These are phyloP conservation scores for Xestoiulus laeticollis DNA, from an alignment of 2,888 invertebrate genomes.

Conservation along the genomic window DNA sequence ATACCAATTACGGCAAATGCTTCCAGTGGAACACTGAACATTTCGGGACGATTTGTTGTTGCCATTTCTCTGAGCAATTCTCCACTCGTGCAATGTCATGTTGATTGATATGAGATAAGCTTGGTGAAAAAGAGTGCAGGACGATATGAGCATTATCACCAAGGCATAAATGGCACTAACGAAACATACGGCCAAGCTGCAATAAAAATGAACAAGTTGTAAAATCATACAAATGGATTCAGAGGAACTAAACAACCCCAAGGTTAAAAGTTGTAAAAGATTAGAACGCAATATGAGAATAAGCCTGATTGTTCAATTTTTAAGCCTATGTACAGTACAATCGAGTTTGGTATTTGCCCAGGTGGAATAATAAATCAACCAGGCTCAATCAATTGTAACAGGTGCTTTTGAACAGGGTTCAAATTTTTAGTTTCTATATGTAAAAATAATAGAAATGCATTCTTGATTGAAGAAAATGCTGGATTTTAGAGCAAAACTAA, in stretches of 20 bases:
- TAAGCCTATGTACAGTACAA: no score
- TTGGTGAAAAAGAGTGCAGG: not conserved
- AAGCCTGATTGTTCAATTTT: no score
- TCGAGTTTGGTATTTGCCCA: no score
- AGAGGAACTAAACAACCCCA: no score
- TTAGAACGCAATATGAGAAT: no score
- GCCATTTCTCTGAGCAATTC: not conserved
- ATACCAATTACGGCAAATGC: not conserved
- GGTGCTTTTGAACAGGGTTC: not conserved
- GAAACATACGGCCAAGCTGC: slow-evolving; percentile 44
- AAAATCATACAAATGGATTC: not conserved
- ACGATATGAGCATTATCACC: not conserved
- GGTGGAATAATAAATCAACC: no score
- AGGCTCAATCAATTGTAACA: not conserved
- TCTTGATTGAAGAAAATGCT: not conserved
- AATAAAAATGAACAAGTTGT: not conserved
- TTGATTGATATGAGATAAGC: slow-evolving; percentile 45
- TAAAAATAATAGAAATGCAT: no score
- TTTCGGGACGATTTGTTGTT: not conserved
- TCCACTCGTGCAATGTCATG: slow-evolving; percentile 6
- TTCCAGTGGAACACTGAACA: not conserved
- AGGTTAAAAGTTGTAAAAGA: no score
- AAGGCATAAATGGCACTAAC: slow-evolving; percentile 46
- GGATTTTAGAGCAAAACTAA: not conserved
- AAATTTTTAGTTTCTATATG: no score